These are phyloP conservation scores for Mus pahari DNA, from an alignment of 2,113 vertebrate genomes.

Conservation along the genomic window DNA sequence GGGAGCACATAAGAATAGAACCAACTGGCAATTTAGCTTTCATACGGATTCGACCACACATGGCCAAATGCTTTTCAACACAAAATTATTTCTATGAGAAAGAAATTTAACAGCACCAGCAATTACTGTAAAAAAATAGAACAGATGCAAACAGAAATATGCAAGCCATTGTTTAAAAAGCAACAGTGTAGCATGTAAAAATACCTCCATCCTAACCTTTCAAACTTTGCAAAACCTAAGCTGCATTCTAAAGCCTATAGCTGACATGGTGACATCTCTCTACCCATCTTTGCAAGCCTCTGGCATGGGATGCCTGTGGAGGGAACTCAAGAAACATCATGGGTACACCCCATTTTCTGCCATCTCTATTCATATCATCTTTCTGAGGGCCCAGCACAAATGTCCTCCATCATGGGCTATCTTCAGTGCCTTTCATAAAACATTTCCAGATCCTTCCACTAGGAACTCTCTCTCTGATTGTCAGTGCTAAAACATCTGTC, in stretches of 20 bases:
- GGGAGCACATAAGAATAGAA: background rate
- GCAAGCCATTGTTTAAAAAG: background rate
- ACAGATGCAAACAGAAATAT: slow-evolving; percentile 25
- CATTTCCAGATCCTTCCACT: background rate
- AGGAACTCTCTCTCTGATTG: background rate
- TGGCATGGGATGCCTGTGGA: background rate
- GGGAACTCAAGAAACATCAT: background rate
- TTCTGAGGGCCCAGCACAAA: background rate
- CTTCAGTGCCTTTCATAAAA: background rate
- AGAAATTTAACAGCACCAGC: background rate
- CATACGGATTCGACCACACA: background rate
- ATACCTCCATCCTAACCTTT: background rate
- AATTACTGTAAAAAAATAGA: background rate
- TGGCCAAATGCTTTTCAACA: slow-evolving; percentile 25
- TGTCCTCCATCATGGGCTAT: background rate
- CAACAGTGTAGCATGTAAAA: background rate
- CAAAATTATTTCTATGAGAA: slow-evolving; percentile 54
- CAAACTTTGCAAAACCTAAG: slow-evolving; percentile 9
- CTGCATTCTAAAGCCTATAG: background rate
- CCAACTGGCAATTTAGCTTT: slow-evolving; percentile 22
- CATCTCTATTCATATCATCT: background rate
- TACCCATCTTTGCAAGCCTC: background rate
- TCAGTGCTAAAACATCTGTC: background rate
- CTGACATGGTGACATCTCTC: background rate
- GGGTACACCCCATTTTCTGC: background rate